Conservation (phyloP, 2,797 vertebrate genomes). For the Sebastes flavidus region DNA sequence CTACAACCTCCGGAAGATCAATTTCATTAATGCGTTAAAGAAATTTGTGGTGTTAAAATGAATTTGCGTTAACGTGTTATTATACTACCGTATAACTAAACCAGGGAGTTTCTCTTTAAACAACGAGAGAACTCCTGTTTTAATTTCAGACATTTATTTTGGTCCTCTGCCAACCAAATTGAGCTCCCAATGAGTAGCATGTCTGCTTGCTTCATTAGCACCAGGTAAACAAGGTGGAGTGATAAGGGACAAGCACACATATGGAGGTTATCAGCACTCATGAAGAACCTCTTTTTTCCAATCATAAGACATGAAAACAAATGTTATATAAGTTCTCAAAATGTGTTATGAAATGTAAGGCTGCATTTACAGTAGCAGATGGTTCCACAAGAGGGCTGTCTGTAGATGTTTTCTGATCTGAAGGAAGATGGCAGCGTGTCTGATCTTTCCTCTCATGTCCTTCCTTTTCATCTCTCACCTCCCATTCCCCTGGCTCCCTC, state of each 20-base stretch:
- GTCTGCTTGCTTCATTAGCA: slow-evolving; percentile 20
- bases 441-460: slow-evolving; percentile 6
- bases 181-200: background rate
- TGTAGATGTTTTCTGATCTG: background rate
- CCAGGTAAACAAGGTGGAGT: slow-evolving; percentile 7
- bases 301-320: slow-evolving; percentile 7
- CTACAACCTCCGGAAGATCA: no score
- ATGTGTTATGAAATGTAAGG: slow-evolving; percentile 12
- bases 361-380: background rate
- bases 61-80: no score
- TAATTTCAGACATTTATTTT: background rate
- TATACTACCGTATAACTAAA: background rate
- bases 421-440: slow-evolving; percentile 8
- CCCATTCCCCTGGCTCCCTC: background rate
- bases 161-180: background rate
- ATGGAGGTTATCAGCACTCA: slow-evolving; percentile 1
- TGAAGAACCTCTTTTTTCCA: slow-evolving; percentile 10
- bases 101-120: background rate
- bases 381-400: slow-evolving; percentile 15
- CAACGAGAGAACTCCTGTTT: background rate
- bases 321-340: slow-evolving; percentile 18
- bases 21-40: no score
- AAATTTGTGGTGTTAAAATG: no score
- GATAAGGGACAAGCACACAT: background rate
- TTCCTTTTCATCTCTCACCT: background rate